phyloP scores from a whole-genome alignment of 92 coral and sea anemone species.

The Porites lobata region DNA sequence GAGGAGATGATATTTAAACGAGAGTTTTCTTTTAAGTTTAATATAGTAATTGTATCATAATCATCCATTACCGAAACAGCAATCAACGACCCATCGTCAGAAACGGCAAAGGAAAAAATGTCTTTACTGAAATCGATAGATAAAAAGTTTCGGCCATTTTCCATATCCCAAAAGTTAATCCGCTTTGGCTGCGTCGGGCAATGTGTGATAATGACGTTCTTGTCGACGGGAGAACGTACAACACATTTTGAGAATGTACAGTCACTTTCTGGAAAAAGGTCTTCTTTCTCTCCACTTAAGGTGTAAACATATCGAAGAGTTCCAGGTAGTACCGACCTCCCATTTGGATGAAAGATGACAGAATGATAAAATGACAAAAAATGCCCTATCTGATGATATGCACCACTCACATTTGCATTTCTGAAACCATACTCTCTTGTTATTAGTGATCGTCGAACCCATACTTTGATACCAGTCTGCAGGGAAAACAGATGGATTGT shows the following conservation, averaged over 20 bases:
- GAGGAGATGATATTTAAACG: no score
- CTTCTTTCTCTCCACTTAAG: not conserved
- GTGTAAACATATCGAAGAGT: conserved; percentile 9
- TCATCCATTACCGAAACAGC: not conserved
- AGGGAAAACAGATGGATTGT: conserved; percentile 36
- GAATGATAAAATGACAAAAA: conserved; percentile 6
- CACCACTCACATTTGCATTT: not conserved
- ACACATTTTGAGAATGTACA: conserved; percentile 5
- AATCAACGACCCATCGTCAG: not conserved
- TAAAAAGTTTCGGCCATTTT: not conserved
- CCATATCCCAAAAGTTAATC: not conserved
- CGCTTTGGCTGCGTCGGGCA: not conserved
- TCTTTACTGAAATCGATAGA: no score
- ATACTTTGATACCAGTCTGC: conserved; percentile 5
- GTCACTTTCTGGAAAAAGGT: not conserved
- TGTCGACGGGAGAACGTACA: no score
- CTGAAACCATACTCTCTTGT: not conserved
- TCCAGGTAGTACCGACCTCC: conserved; percentile 9
- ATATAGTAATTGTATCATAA: not conserved
- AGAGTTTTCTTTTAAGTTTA: no score
- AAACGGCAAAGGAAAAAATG: not conserved
- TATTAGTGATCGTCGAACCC: not conserved
- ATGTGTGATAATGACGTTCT: no score
- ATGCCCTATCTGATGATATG: not conserved
- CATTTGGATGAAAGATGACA: conserved; percentile 21